A percentile compares a stretch with the other conserved stretches of the same genome.
Evolutionary conservation across 53 echinoderm and acorn worm genomes (phyloP).

Genomic region (Henricia sp.): DNA sequence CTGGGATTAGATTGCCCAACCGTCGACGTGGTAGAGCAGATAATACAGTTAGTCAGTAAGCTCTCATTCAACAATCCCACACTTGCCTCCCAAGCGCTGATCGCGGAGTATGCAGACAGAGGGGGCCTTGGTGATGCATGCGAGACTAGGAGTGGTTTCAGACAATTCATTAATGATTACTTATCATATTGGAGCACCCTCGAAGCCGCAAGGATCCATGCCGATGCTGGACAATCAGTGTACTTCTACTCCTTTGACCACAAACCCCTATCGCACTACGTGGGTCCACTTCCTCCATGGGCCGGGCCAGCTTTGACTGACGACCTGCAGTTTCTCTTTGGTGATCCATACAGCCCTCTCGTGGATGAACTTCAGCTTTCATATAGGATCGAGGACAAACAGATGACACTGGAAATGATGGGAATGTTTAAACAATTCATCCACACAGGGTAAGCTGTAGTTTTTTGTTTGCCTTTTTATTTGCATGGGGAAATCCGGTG

Average conservation of each 20-base stretch:
- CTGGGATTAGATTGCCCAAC: slow-evolving; percentile 3
- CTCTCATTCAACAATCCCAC: slow-evolving; percentile 20
- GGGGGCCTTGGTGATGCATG: slow-evolving; percentile 1
- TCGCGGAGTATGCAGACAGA: slow-evolving; percentile 18
- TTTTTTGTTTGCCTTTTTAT: background rate
- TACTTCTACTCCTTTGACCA: slow-evolving; percentile 49
- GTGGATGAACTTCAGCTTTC: slow-evolving; percentile 2
- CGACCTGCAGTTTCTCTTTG: slow-evolving; percentile 71
- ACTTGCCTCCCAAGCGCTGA: background rate
- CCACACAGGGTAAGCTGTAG: slow-evolving; percentile 30
- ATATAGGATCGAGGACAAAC: slow-evolving; percentile 35
- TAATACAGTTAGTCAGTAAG: background rate
- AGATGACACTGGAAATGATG: slow-evolving; percentile 29
- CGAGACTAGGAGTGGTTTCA: slow-evolving; percentile 8
- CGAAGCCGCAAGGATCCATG: slow-evolving; percentile 36
- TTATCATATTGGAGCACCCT: background rate
- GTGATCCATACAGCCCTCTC: slow-evolving; percentile 58
- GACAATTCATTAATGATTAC: slow-evolving; percentile 42
- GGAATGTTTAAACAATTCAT: slow-evolving; percentile 25
- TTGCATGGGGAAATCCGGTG: background rate
- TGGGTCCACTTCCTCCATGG: slow-evolving; percentile 11
- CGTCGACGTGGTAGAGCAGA: background rate
- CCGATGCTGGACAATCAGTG: slow-evolving; percentile 4
- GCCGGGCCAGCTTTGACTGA: slow-evolving; percentile 57
- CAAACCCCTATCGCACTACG: slow-evolving; percentile 12